These are phyloP conservation scores for Taenaris catops DNA, from an alignment of 2,888 invertebrate genomes.

Conservation along the genomic window DNA sequence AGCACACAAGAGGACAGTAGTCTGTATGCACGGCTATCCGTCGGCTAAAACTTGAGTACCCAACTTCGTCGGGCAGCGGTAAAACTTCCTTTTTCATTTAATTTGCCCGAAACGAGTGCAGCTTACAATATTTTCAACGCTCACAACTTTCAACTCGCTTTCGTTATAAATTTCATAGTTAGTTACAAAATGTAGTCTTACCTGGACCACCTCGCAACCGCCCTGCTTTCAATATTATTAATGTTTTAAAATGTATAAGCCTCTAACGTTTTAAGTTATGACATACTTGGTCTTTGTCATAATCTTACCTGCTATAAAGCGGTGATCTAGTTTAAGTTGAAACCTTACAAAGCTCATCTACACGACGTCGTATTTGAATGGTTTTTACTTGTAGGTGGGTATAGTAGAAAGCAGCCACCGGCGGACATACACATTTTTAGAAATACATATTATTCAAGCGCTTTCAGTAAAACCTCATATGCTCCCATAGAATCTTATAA, in stretches of 20 bases:
- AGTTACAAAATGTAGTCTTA: slow-evolving; percentile 31
- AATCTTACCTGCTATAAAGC: too few species aligned
- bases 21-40: slow-evolving; percentile 34
- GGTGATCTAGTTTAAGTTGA: too few species aligned
- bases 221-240: slow-evolving; percentile 23
- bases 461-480: too few species aligned
- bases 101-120: slow-evolving; percentile 73
- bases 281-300: too few species aligned
- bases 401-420: too few species aligned
- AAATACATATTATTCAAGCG: too few species aligned
- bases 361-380: too few species aligned
- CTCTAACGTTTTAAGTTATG: too few species aligned
- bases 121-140: slow-evolving; percentile 76
- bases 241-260: slow-evolving; percentile 11
- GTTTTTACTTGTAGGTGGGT: too few species aligned
- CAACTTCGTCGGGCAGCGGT: slow-evolving; percentile 65
- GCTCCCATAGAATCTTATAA: too few species aligned
- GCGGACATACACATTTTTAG: too few species aligned
- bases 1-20: slow-evolving; percentile 23
- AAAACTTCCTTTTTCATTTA: slow-evolving; percentile 76
- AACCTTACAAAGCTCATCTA: too few species aligned
- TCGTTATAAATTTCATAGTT: slow-evolving; percentile 71
- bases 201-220: slow-evolving; percentile 21
- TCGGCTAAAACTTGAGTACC: slow-evolving; percentile 61
- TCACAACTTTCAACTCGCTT: slow-evolving; percentile 62